Percentiles rank a stretch among this genome's conserved stretches.
These are phyloP conservation scores for Oreochromis grahami DNA, from an alignment of 2,797 vertebrate genomes.

Conservation along the genomic window DNA sequence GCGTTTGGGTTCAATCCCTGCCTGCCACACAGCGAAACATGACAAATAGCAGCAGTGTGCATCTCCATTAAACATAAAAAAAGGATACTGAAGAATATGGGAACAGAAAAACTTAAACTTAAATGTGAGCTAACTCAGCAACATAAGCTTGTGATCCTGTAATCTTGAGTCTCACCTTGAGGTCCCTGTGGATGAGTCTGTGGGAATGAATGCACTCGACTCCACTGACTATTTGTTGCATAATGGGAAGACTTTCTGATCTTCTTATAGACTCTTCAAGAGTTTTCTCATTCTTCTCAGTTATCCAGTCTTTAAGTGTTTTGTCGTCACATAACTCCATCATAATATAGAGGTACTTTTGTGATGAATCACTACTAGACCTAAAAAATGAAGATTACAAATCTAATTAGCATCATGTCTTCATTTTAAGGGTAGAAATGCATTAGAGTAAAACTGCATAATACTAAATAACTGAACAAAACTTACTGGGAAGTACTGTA, in stretches of 20 bases:
- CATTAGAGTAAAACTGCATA: background rate
- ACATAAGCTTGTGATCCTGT: background rate
- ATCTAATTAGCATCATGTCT: background rate
- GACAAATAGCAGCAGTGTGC: background rate
- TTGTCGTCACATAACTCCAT: slow-evolving; percentile 84
- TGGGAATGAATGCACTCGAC: slow-evolving; percentile 80
- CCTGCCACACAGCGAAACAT: too few relatives aligned
- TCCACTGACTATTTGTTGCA: slow-evolving; percentile 75
- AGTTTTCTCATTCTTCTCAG: background rate
- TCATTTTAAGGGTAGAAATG: background rate
- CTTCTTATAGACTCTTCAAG: background rate
- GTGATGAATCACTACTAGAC: accelerated
- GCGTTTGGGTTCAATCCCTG: too few relatives aligned
- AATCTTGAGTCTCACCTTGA: slow-evolving; percentile 77
- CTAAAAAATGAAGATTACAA: slow-evolving; percentile 27
- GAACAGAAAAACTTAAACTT: background rate
- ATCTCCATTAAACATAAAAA: background rate
- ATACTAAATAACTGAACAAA: background rate
- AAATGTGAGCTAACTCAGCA: background rate
- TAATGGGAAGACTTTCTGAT: slow-evolving; percentile 50
- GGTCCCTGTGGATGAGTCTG: slow-evolving; percentile 83
- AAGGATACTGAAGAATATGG: background rate
- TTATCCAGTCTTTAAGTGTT: slow-evolving; percentile 76
- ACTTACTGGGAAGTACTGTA: slow-evolving; percentile 44
- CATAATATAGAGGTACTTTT: slow-evolving; percentile 79